phyloP scores from a whole-genome alignment of 2,888 invertebrate species.

The Sinodicranocentrus sp. region DNA sequence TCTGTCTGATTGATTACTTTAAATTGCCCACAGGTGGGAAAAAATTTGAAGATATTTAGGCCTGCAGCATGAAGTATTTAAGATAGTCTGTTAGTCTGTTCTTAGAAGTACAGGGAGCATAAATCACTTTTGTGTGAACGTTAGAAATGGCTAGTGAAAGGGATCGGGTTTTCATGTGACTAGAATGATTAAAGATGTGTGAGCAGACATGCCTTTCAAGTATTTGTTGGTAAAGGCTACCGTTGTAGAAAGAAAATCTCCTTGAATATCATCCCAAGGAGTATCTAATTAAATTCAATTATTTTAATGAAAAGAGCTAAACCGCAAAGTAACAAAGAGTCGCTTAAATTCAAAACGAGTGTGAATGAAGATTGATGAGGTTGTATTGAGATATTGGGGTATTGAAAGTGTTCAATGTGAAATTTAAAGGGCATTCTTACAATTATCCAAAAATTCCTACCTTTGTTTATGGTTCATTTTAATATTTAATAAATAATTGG shows the following conservation, averaged over 20 bases:
- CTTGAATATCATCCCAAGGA: background rate
- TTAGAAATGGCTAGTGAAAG: slow-evolving; percentile 16
- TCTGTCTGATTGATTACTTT: slow-evolving; percentile 55
- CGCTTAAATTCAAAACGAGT: background rate
- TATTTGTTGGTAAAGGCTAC: background rate
- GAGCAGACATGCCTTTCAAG: slow-evolving; percentile 1
- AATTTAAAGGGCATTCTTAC: too few species aligned
- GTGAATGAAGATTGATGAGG: slow-evolving; percentile 13
- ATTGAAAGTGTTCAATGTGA: background rate
- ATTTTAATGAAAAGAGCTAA: slow-evolving; percentile 8
- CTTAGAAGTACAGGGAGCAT: slow-evolving; percentile 50
- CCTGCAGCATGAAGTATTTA: slow-evolving; percentile 1
- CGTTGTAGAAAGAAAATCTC: background rate
- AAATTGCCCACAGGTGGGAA: slow-evolving; percentile 42
- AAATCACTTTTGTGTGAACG: slow-evolving; percentile 47
- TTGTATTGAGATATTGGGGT: background rate
- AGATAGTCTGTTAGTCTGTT: slow-evolving; percentile 12
- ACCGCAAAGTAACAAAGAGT: background rate
- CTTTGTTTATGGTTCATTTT: too few species aligned
- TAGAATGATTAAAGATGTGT: slow-evolving; percentile 49
- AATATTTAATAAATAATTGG: too few species aligned
- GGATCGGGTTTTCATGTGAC: slow-evolving; percentile 31
- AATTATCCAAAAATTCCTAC: too few species aligned
- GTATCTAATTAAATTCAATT: slow-evolving; percentile 49
- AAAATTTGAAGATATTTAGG: background rate